These are phyloP conservation scores for Sclerodermus sp. DNA, from an alignment of 2,888 invertebrate genomes.

Conservation along the genomic window DNA sequence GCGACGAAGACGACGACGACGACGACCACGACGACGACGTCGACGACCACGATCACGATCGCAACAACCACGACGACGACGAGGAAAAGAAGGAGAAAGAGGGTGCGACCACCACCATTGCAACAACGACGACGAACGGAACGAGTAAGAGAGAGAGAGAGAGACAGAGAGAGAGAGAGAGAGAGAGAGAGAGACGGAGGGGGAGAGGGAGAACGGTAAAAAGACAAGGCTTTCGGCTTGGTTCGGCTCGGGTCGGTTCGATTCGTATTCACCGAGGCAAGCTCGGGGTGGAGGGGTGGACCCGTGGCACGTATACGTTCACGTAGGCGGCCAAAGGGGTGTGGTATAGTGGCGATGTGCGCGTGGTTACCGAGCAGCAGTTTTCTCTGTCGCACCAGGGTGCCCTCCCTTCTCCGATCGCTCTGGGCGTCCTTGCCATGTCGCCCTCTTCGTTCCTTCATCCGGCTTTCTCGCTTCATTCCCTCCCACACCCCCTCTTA, in stretches of 20 bases:
- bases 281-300: too few species aligned
- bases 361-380: background rate
- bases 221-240: background rate
- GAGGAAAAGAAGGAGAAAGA: slow-evolving; percentile 14
- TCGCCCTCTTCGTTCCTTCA: background rate
- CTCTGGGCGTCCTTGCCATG: slow-evolving; percentile 8
- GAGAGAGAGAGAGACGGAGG: background rate
- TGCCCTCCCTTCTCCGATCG: slow-evolving; percentile 10
- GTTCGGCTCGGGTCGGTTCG: too few species aligned
- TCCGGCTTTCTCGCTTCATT: slow-evolving; percentile 7
- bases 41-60: too few species aligned
- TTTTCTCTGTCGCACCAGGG: slow-evolving; percentile 3
- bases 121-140: slow-evolving; percentile 23
- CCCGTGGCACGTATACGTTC: too few species aligned
- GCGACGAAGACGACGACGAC: background rate
- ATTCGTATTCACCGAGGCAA: too few species aligned
- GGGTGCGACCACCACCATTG: too few species aligned
- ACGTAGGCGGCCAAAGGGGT: too few species aligned
- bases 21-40: too few species aligned
- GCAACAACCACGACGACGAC: too few species aligned
- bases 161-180: too few species aligned
- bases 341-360: slow-evolving; percentile 5
- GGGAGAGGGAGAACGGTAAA: background rate
- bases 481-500: slow-evolving; percentile 4
- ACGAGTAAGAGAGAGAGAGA: slow-evolving; percentile 12